Evolutionary conservation across 2,888 invertebrate genomes (phyloP).

Genomic region (Osedax frankpressi): DNA sequence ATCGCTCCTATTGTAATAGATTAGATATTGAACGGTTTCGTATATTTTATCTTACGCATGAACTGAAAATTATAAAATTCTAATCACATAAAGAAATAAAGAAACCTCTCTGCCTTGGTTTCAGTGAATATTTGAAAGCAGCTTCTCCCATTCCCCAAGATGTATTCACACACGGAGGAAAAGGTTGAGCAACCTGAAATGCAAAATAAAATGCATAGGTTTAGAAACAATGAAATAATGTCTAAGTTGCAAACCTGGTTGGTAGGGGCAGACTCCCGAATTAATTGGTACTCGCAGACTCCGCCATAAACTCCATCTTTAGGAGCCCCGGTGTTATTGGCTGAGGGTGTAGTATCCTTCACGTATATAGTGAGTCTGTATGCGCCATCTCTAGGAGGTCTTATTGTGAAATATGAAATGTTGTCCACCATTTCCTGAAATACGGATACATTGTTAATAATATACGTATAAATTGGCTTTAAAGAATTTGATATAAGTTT

Average conservation of each 20-base stretch:
- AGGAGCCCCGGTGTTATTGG: not conserved
- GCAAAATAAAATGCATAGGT: too few species aligned
- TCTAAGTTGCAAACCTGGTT: slow-evolving; percentile 22
- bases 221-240: too few species aligned
- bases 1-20: slow-evolving; percentile 30
- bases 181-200: slow-evolving; percentile 32
- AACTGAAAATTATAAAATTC: too few species aligned
- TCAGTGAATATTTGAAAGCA: slow-evolving; percentile 39
- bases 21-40: not conserved
- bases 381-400: slow-evolving; percentile 40
- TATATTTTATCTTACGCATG: too few species aligned
- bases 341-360: slow-evolving; percentile 41
- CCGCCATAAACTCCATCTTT: slow-evolving; percentile 45
- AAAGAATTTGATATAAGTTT: too few species aligned
- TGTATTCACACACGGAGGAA: slow-evolving; percentile 45
- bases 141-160: slow-evolving; percentile 44
- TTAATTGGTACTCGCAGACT: slow-evolving; percentile 45
- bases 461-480: not conserved
- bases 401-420: slow-evolving; percentile 42
- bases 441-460: not conserved
- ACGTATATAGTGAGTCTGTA: slow-evolving; percentile 46
- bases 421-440: slow-evolving; percentile 41
- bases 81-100: too few species aligned
- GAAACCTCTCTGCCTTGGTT: slow-evolving; percentile 35
- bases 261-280: slow-evolving; percentile 35